Evolutionary conservation across 1,140 invertebrate genomes (phyloP).

Genomic region (Formica exsecta): DNA sequence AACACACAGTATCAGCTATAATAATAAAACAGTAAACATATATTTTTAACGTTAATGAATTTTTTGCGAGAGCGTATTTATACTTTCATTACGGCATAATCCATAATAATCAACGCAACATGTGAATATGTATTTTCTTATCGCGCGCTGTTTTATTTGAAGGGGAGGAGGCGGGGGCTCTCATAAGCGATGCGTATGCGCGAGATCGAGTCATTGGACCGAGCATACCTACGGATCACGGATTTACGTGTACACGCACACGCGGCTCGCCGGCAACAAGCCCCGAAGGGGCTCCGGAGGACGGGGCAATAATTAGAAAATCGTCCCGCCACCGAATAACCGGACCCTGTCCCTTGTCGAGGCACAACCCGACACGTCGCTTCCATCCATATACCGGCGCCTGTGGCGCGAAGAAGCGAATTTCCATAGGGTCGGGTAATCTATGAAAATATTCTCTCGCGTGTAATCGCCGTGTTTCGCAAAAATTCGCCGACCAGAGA

Average conservation of each 20-base stretch:
- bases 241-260: conserved; percentile 68
- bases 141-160: conserved; percentile 56
- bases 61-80: conserved; percentile 30
- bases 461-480: conserved; percentile 63
- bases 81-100: conserved; percentile 51
- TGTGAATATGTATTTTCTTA: conserved; percentile 62
- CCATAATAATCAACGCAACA: conserved; percentile 55
- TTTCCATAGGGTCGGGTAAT: conserved; percentile 68
- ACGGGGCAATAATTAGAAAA: conserved; percentile 79
- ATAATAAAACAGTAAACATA: background rate
- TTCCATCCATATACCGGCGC: conserved; percentile 54
- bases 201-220: conserved; percentile 64
- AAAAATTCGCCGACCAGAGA: conserved; percentile 21
- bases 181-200: conserved; percentile 52
- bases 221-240: conserved; percentile 59
- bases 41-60: background rate
- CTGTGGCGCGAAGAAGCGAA: conserved; percentile 69
- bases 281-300: conserved; percentile 66
- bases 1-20: background rate
- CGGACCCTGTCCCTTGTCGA: conserved; percentile 72
- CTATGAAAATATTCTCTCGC: conserved; percentile 66
- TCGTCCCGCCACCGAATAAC: conserved; percentile 77
- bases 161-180: background rate
- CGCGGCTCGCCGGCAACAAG: conserved; percentile 63
- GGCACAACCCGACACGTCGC: conserved; percentile 64